phyloP scores from a whole-genome alignment of 2,113 vertebrate genomes.

The Callaeas wilsoni region DNA sequence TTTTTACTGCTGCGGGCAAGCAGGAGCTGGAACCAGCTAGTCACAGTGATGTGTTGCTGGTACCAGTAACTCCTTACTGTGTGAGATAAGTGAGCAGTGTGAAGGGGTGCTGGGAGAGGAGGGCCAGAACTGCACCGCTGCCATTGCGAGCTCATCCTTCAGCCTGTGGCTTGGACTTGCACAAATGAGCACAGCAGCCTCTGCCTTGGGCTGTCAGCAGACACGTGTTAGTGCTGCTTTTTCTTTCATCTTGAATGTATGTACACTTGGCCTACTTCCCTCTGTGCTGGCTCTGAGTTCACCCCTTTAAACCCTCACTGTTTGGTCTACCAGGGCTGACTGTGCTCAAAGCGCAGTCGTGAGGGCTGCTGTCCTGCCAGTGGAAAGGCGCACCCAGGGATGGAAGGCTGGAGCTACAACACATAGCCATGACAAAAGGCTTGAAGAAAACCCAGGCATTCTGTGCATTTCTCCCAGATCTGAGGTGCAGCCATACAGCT shows the following conservation, averaged over 20 bases:
- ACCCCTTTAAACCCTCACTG: neutral
- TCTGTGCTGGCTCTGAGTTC: neutral
- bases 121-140: accelerated
- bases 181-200: neutral
- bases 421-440: neutral
- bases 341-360: accelerated
- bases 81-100: accelerated
- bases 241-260: neutral
- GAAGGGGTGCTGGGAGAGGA: neutral
- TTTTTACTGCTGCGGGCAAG: neutral
- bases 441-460: neutral
- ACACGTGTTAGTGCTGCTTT: neutral
- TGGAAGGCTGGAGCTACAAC: neutral
- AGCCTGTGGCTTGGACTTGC: neutral
- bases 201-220: neutral
- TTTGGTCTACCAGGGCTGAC: neutral
- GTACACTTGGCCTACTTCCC: neutral
- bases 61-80: neutral
- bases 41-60: neutral
- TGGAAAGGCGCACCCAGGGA: neutral
- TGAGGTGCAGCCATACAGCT: neutral
- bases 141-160: neutral
- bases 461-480: neutral
- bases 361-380: neutral
- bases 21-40: neutral